phyloP scores from a whole-genome alignment of 2,888 invertebrate genomes.

The Mythimna loreyi region DNA sequence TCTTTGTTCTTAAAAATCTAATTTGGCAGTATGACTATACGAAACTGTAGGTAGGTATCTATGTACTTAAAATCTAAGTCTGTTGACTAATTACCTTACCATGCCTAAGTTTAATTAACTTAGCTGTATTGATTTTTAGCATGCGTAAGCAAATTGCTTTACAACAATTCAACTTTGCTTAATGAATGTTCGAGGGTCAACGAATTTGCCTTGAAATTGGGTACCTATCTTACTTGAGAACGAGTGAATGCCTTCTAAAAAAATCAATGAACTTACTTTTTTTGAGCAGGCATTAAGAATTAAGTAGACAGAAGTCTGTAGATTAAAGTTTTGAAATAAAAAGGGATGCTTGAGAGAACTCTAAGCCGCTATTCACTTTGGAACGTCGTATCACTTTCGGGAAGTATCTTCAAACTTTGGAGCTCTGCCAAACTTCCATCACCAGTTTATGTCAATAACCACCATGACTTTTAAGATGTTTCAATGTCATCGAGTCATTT shows the following conservation, averaged over 20 bases:
- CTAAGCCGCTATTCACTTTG: slow-evolving; percentile 24
- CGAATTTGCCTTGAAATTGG: slow-evolving; percentile 46
- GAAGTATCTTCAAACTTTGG: slow-evolving; percentile 55
- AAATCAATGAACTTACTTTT: slow-evolving; percentile 31
- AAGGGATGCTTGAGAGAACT: slow-evolving; percentile 23
- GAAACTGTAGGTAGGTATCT: slow-evolving; percentile 2
- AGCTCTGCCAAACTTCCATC: slow-evolving; percentile 57
- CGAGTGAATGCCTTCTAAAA: slow-evolving; percentile 55
- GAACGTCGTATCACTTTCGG: slow-evolving; percentile 38
- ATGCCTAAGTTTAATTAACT: slow-evolving; percentile 52
- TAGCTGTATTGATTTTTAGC: slow-evolving; percentile 60
- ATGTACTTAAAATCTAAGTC: slow-evolving; percentile 2
- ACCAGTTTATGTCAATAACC: slow-evolving; percentile 51
- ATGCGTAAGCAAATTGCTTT: slow-evolving; percentile 51
- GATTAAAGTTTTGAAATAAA: neutral
- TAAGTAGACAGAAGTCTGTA: neutral
- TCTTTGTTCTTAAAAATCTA: neutral
- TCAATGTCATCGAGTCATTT: slow-evolving; percentile 44
- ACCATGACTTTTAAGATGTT: slow-evolving; percentile 53
- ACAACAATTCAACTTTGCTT: slow-evolving; percentile 55
- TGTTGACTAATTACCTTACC: slow-evolving; percentile 35
- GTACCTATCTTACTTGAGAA: slow-evolving; percentile 29
- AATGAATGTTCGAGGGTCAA: slow-evolving; percentile 45
- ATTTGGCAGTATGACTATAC: neutral
- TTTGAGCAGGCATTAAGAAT: slow-evolving; percentile 7